These are phyloP conservation scores for Lagopus muta DNA, from an alignment of 2,113 vertebrate genomes.

Conservation along the genomic window DNA sequence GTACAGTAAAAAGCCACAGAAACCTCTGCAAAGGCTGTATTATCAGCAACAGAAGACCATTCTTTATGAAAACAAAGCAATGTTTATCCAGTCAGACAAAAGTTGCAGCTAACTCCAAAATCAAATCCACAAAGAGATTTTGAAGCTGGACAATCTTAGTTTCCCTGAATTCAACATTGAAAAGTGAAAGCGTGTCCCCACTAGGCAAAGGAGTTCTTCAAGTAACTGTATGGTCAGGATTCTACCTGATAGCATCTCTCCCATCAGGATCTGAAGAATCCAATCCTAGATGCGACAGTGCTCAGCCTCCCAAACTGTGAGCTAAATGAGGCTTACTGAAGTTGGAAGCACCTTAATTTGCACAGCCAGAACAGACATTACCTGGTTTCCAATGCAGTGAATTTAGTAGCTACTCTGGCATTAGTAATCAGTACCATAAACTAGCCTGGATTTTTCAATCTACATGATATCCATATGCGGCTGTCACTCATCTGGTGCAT, in stretches of 20 bases:
- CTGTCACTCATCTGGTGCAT: neutral
- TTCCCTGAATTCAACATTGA: neutral
- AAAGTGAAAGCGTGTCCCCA: neutral
- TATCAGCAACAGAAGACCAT: neutral
- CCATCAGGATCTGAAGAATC: neutral
- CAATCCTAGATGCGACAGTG: neutral
- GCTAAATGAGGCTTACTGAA: neutral
- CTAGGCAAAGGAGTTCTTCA: neutral
- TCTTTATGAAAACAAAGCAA: neutral
- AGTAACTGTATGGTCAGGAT: neutral
- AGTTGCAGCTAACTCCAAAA: neutral
- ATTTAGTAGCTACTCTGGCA: neutral
- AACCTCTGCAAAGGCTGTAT: neutral
- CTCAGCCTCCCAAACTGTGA: neutral
- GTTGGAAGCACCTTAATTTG: neutral
- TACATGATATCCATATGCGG: neutral
- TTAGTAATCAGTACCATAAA: neutral
- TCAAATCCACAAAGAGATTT: neutral
- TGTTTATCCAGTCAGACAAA: neutral
- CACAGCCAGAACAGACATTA: neutral
- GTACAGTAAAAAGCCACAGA: neutral
- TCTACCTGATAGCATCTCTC: neutral
- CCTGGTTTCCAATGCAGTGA: neutral
- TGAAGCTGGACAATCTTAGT: neutral
- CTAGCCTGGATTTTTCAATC: neutral